Conservation (phyloP, 64 coral and sea anemone genomes). For the Stichodactyla helianthus region DNA sequence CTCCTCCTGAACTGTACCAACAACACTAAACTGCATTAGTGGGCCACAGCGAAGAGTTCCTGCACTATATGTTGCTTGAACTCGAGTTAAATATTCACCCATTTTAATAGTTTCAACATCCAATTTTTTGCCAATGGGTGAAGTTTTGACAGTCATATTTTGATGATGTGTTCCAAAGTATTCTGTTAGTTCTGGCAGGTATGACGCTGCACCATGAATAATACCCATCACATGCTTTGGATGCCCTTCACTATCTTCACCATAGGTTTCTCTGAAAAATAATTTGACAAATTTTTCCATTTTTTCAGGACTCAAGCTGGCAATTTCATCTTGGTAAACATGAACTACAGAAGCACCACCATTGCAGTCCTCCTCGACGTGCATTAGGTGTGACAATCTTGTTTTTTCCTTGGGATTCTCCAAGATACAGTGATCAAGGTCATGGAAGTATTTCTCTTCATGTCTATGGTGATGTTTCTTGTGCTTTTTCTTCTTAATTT, state of each 20-base stretch:
- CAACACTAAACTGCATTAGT: slow-evolving; percentile 92
- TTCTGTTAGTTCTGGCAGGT: slow-evolving; percentile 84
- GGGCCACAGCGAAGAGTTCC: slow-evolving; percentile 87
- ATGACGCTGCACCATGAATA: slow-evolving; percentile 74
- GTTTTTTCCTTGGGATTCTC: slow-evolving; percentile 90
- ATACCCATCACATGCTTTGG: slow-evolving; percentile 90
- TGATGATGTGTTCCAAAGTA: slow-evolving; percentile 84
- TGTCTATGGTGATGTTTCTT: slow-evolving; percentile 64
- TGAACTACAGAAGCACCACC: slow-evolving; percentile 86
- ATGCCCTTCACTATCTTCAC: slow-evolving; percentile 60
- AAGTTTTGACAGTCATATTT: slow-evolving; percentile 79
- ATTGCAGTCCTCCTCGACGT: slow-evolving; percentile 80
- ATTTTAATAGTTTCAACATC: slow-evolving; percentile 93
- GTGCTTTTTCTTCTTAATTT: slow-evolving; percentile 74
- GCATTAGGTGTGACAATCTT: slow-evolving; percentile 78
- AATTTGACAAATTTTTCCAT: slow-evolving; percentile 94
- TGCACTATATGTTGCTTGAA: slow-evolving; percentile 69
- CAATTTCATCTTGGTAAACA: slow-evolving; percentile 85
- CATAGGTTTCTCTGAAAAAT: slow-evolving; percentile 88
- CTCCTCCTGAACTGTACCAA: slow-evolving; percentile 93
- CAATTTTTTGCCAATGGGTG: slow-evolving; percentile 79
- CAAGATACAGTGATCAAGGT: slow-evolving; percentile 68
- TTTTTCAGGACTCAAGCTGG: slow-evolving; percentile 71
- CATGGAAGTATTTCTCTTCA: slow-evolving; percentile 74
- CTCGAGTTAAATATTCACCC: slow-evolving; percentile 67